Evolutionary conservation across 2,888 invertebrate species (phyloP).

Genomic region (Neoitamus cyanurus): DNA sequence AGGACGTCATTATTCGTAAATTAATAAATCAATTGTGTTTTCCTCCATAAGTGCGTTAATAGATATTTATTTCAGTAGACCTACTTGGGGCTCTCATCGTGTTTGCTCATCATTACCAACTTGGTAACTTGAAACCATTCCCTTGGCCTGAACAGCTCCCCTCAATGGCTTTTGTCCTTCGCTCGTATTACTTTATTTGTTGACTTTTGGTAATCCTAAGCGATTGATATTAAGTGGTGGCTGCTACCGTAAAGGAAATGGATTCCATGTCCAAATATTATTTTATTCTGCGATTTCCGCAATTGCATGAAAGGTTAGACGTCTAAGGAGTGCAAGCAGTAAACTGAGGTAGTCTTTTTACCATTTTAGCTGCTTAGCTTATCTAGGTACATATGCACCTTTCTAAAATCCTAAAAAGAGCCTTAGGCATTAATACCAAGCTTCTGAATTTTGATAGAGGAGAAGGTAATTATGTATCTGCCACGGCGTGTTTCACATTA

Average conservation of each 20-base stretch:
- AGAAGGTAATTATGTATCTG: too few species aligned
- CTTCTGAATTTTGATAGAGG: too few species aligned
- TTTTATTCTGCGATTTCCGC: background rate
- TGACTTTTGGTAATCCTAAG: background rate
- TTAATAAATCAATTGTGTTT: background rate
- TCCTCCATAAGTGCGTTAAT: background rate
- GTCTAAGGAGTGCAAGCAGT: too few species aligned
- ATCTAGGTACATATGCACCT: too few species aligned
- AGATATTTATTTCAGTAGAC: background rate
- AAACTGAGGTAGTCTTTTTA: too few species aligned
- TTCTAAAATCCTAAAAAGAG: too few species aligned
- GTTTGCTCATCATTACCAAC: background rate
- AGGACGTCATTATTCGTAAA: background rate
- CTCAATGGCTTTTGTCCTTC: background rate
- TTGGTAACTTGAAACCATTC: background rate
- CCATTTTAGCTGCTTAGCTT: too few species aligned
- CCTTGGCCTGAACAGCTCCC: background rate
- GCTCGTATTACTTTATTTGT: background rate
- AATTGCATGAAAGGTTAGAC: too few species aligned
- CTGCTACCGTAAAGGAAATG: background rate
- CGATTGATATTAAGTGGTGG: background rate
- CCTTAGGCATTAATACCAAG: too few species aligned
- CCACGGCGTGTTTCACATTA: too few species aligned
- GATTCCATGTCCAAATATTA: background rate
- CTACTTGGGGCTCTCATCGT: background rate